A percentile compares a stretch with the other conserved stretches of the same genome.
phyloP scores from a whole-genome alignment of 2,888 invertebrate species.

The Thelaira solivaga region DNA sequence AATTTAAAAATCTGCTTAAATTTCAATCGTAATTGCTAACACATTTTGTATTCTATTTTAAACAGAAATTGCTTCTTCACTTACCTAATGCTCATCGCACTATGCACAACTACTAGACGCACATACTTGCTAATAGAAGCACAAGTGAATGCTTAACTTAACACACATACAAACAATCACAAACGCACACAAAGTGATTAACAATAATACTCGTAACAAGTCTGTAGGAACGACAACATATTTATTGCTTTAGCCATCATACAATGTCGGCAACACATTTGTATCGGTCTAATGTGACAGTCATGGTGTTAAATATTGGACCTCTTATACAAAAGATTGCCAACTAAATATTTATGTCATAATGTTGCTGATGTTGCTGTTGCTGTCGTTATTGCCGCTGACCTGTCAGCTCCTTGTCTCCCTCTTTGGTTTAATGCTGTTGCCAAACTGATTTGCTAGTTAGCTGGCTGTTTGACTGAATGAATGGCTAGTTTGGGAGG shows the following conservation, averaged over 20 bases:
- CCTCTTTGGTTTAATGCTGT: conserved; percentile 17
- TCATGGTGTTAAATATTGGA: conserved; percentile 51
- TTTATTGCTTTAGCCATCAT: conserved; percentile 56
- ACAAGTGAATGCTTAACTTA: not conserved
- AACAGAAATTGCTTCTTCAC: not conserved
- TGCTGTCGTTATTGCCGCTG: conserved; percentile 1
- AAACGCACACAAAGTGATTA: not conserved
- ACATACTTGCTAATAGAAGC: not conserved
- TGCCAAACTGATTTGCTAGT: not conserved
- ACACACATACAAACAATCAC: no score
- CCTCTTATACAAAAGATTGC: conserved; percentile 38
- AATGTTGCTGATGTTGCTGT: conserved; percentile 19
- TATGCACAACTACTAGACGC: not conserved
- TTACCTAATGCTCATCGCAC: not conserved
- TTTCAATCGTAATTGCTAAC: no score
- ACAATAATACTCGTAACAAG: conserved; percentile 10
- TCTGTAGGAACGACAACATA: conserved; percentile 49
- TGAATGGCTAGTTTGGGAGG: not conserved
- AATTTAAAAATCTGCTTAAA: no score
- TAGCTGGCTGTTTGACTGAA: not conserved
- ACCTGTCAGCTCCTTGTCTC: conserved; percentile 43
- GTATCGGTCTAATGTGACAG: conserved; percentile 49
- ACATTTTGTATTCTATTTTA: no score
- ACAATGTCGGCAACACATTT: conserved; percentile 56
- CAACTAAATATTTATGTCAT: conserved; percentile 38